Conservation (phyloP, 2,888 invertebrate species). For the Heliconius charithonia region DNA sequence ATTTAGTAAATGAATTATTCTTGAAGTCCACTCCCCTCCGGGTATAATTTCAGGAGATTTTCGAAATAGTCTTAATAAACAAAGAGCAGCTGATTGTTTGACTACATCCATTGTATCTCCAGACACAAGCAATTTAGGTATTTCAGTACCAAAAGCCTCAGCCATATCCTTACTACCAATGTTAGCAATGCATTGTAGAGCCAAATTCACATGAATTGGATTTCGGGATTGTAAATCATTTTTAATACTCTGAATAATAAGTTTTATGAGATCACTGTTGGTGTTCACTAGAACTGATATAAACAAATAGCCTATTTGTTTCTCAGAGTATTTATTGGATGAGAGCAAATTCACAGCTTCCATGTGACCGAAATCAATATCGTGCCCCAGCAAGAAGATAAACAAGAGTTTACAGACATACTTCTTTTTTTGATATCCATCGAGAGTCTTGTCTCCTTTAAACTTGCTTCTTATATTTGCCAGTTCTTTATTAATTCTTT, state of each 20-base stretch:
- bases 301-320: conserved; percentile 99
- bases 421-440: conserved; percentile 99
- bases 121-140: conserved; percentile 98
- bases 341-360: conserved; percentile 99
- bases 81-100: conserved; percentile 99
- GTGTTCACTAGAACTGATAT: conserved; percentile 99
- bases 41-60: conserved; percentile 98
- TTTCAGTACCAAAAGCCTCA: conserved; percentile 99
- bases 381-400: conserved; percentile 99
- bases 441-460: conserved; percentile 99
- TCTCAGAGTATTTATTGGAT: conserved; percentile 99
- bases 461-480: conserved; percentile 99
- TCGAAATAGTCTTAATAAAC: conserved; percentile 95
- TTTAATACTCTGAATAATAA: conserved; percentile 99
- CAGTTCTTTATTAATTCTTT: conserved; percentile 99
- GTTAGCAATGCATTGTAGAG: conserved; percentile 99
- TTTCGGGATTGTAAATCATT: conserved; percentile 98
- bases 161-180: conserved; percentile 99
- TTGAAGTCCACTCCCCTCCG: conserved; percentile 99
- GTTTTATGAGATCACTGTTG: conserved; percentile 98
- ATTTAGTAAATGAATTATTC: conserved; percentile 98
- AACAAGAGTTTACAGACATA: conserved; percentile 99
- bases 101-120: conserved; percentile 99
- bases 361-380: conserved; percentile 99
- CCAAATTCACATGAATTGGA: conserved; percentile 99